These are phyloP conservation scores for Leptinotarsa rubiginosa DNA, from an alignment of 2,888 invertebrate species.

Conservation along the genomic window DNA sequence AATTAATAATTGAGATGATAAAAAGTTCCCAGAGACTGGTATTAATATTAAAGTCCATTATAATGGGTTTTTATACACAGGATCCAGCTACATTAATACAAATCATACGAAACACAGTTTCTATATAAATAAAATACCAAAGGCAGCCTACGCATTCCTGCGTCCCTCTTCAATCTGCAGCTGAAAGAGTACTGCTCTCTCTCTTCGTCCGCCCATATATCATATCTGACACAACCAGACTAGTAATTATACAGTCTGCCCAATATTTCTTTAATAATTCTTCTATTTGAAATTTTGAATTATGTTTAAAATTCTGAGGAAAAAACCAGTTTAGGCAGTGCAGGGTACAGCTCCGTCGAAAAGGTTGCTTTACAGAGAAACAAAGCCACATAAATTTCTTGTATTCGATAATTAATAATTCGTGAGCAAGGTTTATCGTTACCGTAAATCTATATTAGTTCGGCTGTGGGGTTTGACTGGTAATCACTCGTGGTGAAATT, in stretches of 20 bases:
- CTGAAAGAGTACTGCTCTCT: slow-evolving; percentile 37
- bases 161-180: slow-evolving; percentile 38
- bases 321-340: slow-evolving; percentile 49
- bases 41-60: slow-evolving; percentile 53
- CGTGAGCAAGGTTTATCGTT: slow-evolving; percentile 45
- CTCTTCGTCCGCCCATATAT: slow-evolving; percentile 55
- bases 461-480: slow-evolving; percentile 46
- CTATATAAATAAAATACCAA: slow-evolving; percentile 62
- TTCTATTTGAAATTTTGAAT: slow-evolving; percentile 63
- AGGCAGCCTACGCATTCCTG: slow-evolving; percentile 54
- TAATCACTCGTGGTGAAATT: slow-evolving; percentile 45
- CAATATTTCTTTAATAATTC: slow-evolving; percentile 61
- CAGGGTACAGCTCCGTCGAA: slow-evolving; percentile 44
- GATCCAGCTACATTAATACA: slow-evolving; percentile 56
- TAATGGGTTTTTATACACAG: slow-evolving; percentile 52
- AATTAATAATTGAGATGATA: slow-evolving; percentile 49
- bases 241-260: slow-evolving; percentile 62
- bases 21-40: slow-evolving; percentile 45
- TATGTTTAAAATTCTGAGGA: slow-evolving; percentile 56
- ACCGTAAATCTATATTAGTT: slow-evolving; percentile 47
- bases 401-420: slow-evolving; percentile 56
- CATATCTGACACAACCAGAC: slow-evolving; percentile 62
- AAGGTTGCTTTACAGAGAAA: slow-evolving; percentile 39
- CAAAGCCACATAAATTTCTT: slow-evolving; percentile 55
- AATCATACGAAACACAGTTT: slow-evolving; percentile 59